A percentile compares a stretch with the other conserved stretches of the same genome.
Conservation (phyloP, 1,140 invertebrate genomes). For the Drosophila eugracilis region DNA sequence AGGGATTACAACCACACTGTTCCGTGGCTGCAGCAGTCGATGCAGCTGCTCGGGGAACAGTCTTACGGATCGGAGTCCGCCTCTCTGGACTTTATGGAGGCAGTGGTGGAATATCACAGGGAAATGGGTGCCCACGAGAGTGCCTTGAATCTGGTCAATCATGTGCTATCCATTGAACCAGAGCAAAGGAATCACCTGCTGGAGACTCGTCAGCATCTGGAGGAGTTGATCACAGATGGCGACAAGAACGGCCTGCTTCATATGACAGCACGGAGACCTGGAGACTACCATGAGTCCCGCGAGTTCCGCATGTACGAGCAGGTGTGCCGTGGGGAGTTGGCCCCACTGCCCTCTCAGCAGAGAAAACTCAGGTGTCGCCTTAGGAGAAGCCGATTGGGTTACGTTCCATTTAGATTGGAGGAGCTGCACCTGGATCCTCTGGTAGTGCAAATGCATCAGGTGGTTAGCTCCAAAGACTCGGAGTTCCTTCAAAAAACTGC, state of each 20-base stretch:
- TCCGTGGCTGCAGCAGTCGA: slow-evolving; percentile 96
- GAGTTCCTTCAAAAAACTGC: slow-evolving; percentile 93
- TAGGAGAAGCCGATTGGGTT: slow-evolving; percentile 89
- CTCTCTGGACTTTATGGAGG: slow-evolving; percentile 75
- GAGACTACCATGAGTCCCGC: slow-evolving; percentile 60
- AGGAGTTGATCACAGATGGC: slow-evolving; percentile 62
- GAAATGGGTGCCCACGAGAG: slow-evolving; percentile 93
- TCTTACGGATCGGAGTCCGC: slow-evolving; percentile 48
- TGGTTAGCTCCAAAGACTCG: slow-evolving; percentile 94
- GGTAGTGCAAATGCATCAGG: slow-evolving; percentile 95
- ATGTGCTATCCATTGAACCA: slow-evolving; percentile 93
- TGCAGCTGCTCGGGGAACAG: slow-evolving; percentile 57
- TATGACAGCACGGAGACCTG: slow-evolving; percentile 39
- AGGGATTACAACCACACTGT: slow-evolving; percentile 97
- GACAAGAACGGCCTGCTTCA: slow-evolving; percentile 66
- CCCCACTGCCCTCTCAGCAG: slow-evolving; percentile 73
- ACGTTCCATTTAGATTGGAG: slow-evolving; percentile 92
- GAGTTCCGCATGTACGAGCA: slow-evolving; percentile 89
- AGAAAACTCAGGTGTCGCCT: slow-evolving; percentile 87
- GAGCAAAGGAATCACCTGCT: slow-evolving; percentile 91
- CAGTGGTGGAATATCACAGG: slow-evolving; percentile 86
- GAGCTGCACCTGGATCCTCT: slow-evolving; percentile 94
- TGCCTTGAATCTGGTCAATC: slow-evolving; percentile 94
- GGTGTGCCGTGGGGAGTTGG: slow-evolving; percentile 93
- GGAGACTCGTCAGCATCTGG: slow-evolving; percentile 89